A percentile compares a stretch with the other conserved stretches of the same genome.
Evolutionary conservation across 2,113 vertebrate species (phyloP).

Genomic region (Zootoca vivipara): DNA sequence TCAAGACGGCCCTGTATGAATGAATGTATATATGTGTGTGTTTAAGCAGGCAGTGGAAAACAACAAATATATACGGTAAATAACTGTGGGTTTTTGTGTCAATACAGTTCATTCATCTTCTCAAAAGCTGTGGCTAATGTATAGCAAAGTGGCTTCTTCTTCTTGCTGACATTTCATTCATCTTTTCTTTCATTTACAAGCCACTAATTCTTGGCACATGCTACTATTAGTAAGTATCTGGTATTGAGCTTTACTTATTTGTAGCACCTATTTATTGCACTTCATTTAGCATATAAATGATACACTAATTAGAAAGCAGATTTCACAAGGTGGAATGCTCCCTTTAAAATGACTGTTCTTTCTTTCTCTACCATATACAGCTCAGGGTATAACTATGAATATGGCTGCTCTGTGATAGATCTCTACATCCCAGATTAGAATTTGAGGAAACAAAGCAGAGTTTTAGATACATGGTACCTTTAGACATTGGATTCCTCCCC

Average conservation of each 20-base stretch:
- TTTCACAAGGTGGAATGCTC: neutral
- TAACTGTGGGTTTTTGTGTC: neutral
- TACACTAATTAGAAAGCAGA: neutral
- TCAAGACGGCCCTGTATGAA: too few species aligned
- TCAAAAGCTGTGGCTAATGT: neutral
- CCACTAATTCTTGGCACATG: too few species aligned
- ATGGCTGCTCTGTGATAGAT: constrained; percentile 1
- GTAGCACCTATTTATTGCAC: too few species aligned
- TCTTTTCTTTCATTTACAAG: too few species aligned
- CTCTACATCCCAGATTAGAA: constrained; percentile 26
- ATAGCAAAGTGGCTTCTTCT: neutral
- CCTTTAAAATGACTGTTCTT: neutral
- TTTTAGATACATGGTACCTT: neutral
- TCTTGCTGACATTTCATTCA: neutral
- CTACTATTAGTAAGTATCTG: too few species aligned
- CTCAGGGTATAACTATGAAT: neutral
- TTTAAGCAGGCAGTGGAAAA: neutral
- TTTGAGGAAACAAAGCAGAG: neutral
- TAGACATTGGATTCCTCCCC: neutral
- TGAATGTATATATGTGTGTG: neutral
- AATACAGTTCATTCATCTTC: neutral
- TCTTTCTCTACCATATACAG: neutral
- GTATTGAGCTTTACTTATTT: too few species aligned
- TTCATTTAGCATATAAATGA: constrained; percentile 53
- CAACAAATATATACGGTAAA: neutral